These are phyloP conservation scores for Caranx melampygus DNA, from an alignment of 2,113 vertebrate species.

Conservation along the genomic window DNA sequence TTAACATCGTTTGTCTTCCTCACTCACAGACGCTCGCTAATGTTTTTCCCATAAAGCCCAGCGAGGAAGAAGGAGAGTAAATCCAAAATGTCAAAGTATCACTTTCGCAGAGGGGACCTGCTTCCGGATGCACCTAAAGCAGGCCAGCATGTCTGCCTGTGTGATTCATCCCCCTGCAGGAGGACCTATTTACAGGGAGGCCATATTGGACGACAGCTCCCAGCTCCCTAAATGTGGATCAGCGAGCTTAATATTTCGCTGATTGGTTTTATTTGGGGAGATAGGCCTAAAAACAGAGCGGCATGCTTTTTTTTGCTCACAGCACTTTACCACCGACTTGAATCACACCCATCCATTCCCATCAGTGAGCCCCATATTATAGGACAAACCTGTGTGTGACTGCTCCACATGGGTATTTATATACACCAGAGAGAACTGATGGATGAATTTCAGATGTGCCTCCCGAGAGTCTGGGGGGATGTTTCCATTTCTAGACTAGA, in stretches of 20 bases:
- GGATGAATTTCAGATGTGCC: constrained; percentile 79
- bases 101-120: constrained; percentile 29
- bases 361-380: constrained; percentile 62
- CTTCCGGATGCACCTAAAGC: constrained; percentile 37
- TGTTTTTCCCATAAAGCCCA: constrained; percentile 32
- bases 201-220: constrained; percentile 26
- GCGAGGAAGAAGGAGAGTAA: constrained; percentile 3
- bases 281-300: constrained; percentile 53
- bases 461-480: constrained; percentile 64
- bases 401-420: constrained; percentile 76
- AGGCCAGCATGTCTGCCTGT: constrained; percentile 24
- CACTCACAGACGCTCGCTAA: constrained; percentile 14
- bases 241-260: constrained; percentile 63
- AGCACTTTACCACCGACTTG: constrained; percentile 62
- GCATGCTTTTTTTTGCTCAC: constrained; percentile 11
- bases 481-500: constrained; percentile 69
- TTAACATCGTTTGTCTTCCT: constrained; percentile 40
- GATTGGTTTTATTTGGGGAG: constrained; percentile 70
- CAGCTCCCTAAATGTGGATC: constrained; percentile 62
- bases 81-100: constrained; percentile 42
- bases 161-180: constrained; percentile 28
- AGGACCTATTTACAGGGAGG: constrained; percentile 23
- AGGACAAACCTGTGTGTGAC: constrained; percentile 61
- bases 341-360: constrained; percentile 66
- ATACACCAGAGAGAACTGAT: constrained; percentile 74